Evolutionary conservation across 2,113 vertebrate genomes (phyloP).

Genomic region (Myotis lucifugus): DNA sequence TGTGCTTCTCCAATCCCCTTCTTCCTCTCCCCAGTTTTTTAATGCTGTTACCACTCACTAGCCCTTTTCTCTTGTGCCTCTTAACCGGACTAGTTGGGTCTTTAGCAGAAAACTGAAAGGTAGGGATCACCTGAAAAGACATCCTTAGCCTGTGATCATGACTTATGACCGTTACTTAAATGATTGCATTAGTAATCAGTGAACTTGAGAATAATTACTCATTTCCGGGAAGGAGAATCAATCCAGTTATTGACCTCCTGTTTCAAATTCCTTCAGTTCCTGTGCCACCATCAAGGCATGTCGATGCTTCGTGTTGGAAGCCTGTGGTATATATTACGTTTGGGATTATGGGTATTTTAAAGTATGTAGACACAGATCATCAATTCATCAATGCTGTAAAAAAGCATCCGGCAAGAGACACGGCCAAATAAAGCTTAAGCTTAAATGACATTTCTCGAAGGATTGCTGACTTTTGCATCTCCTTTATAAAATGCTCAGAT

Average conservation of each 20-base stretch:
- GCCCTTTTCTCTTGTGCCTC: not conserved
- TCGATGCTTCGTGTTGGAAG: conserved; percentile 36
- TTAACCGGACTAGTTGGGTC: not conserved
- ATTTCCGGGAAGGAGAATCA: conserved; percentile 54
- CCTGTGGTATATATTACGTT: not conserved
- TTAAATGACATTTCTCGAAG: not conserved
- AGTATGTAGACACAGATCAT: not conserved
- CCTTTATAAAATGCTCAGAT: conserved; percentile 55
- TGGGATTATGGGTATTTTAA: conserved; percentile 9
- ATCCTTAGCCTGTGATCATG: not conserved
- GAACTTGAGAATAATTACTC: conserved; percentile 49
- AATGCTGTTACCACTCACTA: not conserved
- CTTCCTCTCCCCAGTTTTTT: not conserved
- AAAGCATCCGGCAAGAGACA: not conserved
- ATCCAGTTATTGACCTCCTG: conserved; percentile 44
- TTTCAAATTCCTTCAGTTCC: not conserved
- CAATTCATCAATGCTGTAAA: not conserved
- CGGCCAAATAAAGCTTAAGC: not conserved
- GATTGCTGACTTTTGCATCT: conserved; percentile 11
- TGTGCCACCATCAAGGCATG: not conserved
- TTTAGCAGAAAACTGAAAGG: not conserved
- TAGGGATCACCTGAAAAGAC: not conserved
- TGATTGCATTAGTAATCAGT: conserved; percentile 48
- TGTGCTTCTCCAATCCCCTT: not conserved
- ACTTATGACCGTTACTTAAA: conserved; percentile 50